Percentiles rank a stretch among this genome's conserved stretches.
phyloP scores from a whole-genome alignment of 2,888 invertebrate species.

The Calliphora vomitoria region DNA sequence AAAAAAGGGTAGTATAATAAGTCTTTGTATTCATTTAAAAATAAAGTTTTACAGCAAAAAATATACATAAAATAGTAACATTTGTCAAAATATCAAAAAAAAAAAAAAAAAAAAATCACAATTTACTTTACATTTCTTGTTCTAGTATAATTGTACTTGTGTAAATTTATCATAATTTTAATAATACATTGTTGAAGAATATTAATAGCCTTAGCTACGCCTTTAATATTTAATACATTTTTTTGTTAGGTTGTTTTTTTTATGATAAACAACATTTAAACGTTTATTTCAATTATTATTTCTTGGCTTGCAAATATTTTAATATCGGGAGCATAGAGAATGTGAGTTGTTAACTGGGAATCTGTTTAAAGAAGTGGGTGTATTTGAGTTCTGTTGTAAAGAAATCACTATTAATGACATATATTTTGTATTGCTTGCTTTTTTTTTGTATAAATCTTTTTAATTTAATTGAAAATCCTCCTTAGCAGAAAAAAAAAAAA shows the following conservation, averaged over 20 bases:
- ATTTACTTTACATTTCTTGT: conserved; percentile 59
- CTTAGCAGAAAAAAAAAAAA: too few species aligned
- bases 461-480: too few species aligned
- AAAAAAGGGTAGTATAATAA: conserved; percentile 58
- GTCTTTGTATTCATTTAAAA: conserved; percentile 17
- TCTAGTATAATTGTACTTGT: conserved; percentile 17
- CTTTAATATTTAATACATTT: conserved; percentile 38
- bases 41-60: conserved; percentile 35
- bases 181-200: conserved; percentile 50
- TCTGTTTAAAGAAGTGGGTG: background rate
- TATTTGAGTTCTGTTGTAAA: background rate
- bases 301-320: background rate
- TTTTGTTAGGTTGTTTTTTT: conserved; percentile 1
- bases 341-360: background rate
- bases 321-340: background rate
- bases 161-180: conserved; percentile 50
- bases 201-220: conserved; percentile 40
- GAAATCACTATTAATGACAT: too few species aligned
- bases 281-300: conserved; percentile 1
- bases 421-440: too few species aligned
- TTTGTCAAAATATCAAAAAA: conserved; percentile 57
- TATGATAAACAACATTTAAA: conserved; percentile 16
- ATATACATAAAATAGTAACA: conserved; percentile 56
- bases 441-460: too few species aligned
- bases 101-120: background rate